A percentile compares a stretch with the other conserved stretches of the same genome.
These are phyloP conservation scores for Lagorchestes hirsutus DNA, from an alignment of 2,797 vertebrate genomes.

Conservation along the genomic window DNA sequence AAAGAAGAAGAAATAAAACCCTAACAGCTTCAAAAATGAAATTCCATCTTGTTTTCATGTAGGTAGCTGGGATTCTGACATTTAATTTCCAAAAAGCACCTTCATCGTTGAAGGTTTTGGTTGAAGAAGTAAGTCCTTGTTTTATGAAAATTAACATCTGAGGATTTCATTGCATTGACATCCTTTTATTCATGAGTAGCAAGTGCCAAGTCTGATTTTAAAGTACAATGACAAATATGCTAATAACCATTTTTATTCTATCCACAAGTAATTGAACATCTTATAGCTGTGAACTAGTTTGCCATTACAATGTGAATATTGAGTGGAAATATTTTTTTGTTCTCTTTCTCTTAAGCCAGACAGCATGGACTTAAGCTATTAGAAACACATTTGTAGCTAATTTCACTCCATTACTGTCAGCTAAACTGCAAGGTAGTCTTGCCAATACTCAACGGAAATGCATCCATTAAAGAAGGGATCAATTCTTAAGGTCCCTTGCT, in stretches of 20 bases:
- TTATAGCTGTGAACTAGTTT: constrained; percentile 60
- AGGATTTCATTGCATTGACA: constrained; percentile 69
- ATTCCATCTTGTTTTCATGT: constrained; percentile 52
- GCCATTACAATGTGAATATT: constrained; percentile 64
- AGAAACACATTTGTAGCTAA: constrained; percentile 18
- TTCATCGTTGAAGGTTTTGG: constrained; percentile 57
- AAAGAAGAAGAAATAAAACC: constrained; percentile 41
- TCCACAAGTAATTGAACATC: constrained; percentile 71
- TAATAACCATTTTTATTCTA: constrained; percentile 76
- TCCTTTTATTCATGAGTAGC: constrained; percentile 79
- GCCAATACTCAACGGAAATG: background rate
- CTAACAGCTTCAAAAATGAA: constrained; percentile 58
- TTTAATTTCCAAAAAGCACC: constrained; percentile 62
- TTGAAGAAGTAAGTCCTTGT: constrained; percentile 55
- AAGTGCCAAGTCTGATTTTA: constrained; percentile 78
- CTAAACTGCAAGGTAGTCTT: background rate
- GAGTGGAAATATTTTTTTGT: constrained; percentile 49
- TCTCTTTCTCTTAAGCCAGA: constrained; percentile 71
- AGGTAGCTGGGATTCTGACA: constrained; percentile 51
- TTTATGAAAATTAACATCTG: constrained; percentile 71
- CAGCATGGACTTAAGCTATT: constrained; percentile 37
- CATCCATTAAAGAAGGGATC: background rate
- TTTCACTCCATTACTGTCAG: background rate
- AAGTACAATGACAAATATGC: constrained; percentile 82
- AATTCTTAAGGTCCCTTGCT: constrained; percentile 1